Base-by-base conservation (phyloP, 2,888 invertebrate genomes). In the Bibio marci region DNA sequence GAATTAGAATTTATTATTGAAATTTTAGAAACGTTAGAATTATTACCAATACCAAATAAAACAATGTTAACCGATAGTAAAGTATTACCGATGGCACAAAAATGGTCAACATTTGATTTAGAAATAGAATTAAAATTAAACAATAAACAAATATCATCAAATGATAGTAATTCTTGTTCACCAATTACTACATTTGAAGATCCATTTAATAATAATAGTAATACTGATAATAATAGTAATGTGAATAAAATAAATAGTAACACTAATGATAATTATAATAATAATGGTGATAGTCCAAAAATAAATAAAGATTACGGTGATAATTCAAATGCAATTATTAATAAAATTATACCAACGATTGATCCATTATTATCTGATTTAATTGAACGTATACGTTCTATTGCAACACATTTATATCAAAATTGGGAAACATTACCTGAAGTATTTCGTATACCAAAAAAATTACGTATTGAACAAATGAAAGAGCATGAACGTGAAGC, bases 401-500 rank as follows among this genome's bases (percentile, higher is more conserved):
- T 39, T 17, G 37, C 39, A 13, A 36, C 44, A 4, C 53, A 52
- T 44, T 43, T 58, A 15, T 48, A 52, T 1, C 41, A 40, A 12
- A 50, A 50, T 7, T 62, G 62, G 62, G 51, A 54, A 32, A 48
- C 49, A 7, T 46, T 62, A 35, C 59, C 60, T 0, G 59, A 72
- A 54, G 66, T 71, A 18, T 94, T 91, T 58, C 78, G 86, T 56
- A 94, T 92, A 53, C 94, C 94, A 2, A 91, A 91, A 62, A 88
- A 88, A 49, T 87, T 92, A 55, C 71, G 88, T 41, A 81, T 90
- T 44, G 90, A 92, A 54, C 88, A 90, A 59, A 86, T 92, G 80
- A 91, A 91, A 55, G 87, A 88, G 54, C 91, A 91, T 54, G 94
- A 94, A 63, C 67, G 86, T 28, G 87, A 90, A 66, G 90, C 88